phyloP scores from a whole-genome alignment of 2,888 invertebrate genomes.

The Drosophila cracens region DNA sequence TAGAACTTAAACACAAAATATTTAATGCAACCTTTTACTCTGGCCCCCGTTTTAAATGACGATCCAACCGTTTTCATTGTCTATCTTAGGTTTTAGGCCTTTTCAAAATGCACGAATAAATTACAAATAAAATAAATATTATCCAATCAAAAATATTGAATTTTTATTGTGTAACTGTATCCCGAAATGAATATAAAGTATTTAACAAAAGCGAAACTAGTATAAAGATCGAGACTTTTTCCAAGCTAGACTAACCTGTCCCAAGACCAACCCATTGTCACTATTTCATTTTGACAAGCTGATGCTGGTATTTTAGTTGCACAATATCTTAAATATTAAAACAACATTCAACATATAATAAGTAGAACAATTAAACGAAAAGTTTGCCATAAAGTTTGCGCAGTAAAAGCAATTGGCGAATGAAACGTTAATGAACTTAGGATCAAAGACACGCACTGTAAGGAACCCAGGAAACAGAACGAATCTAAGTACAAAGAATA shows the following conservation, averaged over 20 bases:
- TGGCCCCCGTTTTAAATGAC: background rate
- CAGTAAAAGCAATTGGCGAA: slow-evolving; percentile 49
- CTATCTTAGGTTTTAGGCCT: background rate
- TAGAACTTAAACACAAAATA: background rate
- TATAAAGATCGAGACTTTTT: background rate
- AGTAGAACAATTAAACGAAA: slow-evolving; percentile 9
- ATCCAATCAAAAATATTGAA: background rate
- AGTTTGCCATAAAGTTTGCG: slow-evolving; percentile 36
- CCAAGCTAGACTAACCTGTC: background rate
- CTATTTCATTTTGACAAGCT: slow-evolving; percentile 2
- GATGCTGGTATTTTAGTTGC: slow-evolving; percentile 2
- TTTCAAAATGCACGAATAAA: background rate
- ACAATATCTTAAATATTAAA: slow-evolving; percentile 14
- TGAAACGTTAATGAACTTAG: slow-evolving; percentile 21
- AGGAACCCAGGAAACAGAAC: slow-evolving; percentile 15
- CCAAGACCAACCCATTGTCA: background rate
- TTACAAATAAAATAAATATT: background rate
- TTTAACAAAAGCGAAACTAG: background rate
- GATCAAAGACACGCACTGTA: slow-evolving; percentile 35
- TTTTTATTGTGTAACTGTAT: background rate
- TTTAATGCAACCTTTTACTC: background rate
- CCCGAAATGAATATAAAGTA: background rate
- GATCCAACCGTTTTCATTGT: background rate
- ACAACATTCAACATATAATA: slow-evolving; percentile 34
- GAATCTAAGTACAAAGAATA: slow-evolving; percentile 26